Evolutionary conservation across 1,140 invertebrate genomes (phyloP).

Genomic region (Trichoplusia ni): DNA sequence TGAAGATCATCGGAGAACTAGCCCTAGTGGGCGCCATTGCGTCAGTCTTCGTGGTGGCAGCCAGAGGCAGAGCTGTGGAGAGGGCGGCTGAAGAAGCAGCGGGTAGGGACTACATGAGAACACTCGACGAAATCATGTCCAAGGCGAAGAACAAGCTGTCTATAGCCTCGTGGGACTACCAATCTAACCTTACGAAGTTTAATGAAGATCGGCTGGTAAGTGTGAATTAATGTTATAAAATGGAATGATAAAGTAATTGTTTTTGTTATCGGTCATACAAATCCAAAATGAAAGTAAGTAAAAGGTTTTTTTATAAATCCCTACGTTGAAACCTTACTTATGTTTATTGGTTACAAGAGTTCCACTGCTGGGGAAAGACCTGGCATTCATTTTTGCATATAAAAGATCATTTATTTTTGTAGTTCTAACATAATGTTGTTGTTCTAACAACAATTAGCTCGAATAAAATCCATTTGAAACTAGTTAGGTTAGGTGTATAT

Average conservation of each 20-base stretch:
- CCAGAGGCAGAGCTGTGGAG: conserved; percentile 78
- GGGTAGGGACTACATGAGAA: conserved; percentile 83
- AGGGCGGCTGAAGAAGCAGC: conserved; percentile 82
- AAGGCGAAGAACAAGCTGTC: conserved; percentile 81
- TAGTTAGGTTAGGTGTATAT: too few species aligned
- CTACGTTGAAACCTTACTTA: too few species aligned
- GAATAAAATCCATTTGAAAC: too few species aligned
- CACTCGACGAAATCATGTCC: conserved; percentile 80
- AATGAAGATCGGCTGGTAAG: conserved; percentile 84
- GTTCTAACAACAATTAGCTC: too few species aligned
- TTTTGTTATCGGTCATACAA: background rate
- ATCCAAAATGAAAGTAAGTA: too few species aligned
- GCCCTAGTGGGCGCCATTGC: conserved; percentile 74
- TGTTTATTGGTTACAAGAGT: too few species aligned
- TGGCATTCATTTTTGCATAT: too few species aligned
- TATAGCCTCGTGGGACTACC: conserved; percentile 86
- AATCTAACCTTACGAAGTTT: conserved; percentile 86
- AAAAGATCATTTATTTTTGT: too few species aligned
- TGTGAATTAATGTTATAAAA: background rate
- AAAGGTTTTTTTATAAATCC: too few species aligned
- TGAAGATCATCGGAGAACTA: conserved; percentile 69
- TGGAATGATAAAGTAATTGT: too few species aligned
- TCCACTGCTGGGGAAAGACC: too few species aligned
- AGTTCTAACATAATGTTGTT: too few species aligned
- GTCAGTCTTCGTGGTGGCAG: conserved; percentile 74